Percentiles rank a stretch among this genome's conserved stretches.
Conservation (phyloP, 2,113 vertebrate species). For the Prunella fulvescens region DNA sequence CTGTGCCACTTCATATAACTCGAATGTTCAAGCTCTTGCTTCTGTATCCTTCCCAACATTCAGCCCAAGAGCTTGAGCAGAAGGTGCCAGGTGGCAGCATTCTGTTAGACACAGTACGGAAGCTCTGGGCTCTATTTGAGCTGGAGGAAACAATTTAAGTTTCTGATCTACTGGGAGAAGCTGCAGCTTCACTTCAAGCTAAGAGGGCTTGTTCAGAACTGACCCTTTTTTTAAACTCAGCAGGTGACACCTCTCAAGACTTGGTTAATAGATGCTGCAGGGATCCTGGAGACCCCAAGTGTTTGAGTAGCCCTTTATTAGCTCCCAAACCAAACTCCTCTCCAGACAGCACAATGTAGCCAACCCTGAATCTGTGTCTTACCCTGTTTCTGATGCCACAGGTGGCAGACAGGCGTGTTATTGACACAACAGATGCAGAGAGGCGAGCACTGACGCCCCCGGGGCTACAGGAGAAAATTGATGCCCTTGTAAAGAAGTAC, state of each 20-base stretch:
- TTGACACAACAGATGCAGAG: constrained; percentile 88
- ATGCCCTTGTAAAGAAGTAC: constrained; percentile 79
- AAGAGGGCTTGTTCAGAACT: neutral
- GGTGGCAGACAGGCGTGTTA: constrained; percentile 86
- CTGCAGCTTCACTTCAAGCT: neutral
- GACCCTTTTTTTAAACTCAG: neutral
- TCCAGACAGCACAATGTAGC: neutral
- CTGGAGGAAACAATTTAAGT: neutral
- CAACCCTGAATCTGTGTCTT: no score
- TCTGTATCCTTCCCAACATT: neutral
- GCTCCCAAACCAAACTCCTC: neutral
- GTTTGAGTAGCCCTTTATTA: neutral
- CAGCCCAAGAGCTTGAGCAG: neutral
- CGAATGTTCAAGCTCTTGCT: neutral
- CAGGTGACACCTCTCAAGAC: neutral
- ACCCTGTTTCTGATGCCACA: neutral
- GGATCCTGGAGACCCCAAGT: no score
- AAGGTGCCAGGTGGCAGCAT: neutral
- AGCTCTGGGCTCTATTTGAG: neutral
- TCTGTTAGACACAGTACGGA: neutral
- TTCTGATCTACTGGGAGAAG: neutral
- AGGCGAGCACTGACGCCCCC: constrained; percentile 77
- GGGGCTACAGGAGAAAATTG: constrained; percentile 86
- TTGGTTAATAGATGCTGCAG: neutral
- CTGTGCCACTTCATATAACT: neutral